Evolutionary conservation across 1,140 invertebrate species (phyloP), one percentile per base, ranked within the genome.

Genomic region (Tetragonula clypearis): DNA sequence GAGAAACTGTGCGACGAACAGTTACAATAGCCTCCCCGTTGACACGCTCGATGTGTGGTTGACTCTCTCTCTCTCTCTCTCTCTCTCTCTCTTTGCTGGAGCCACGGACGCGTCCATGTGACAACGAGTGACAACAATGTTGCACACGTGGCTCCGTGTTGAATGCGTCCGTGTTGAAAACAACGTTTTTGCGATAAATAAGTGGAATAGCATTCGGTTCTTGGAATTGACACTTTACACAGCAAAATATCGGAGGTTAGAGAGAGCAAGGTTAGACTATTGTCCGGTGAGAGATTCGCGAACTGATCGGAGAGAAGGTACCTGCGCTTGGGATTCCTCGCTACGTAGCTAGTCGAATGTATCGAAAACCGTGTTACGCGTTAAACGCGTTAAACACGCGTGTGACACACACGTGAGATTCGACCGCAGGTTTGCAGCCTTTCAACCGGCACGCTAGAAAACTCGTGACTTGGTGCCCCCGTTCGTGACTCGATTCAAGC

Each of bases 391-490:
- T 35, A 35, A 35, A n/a, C 15, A 41, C 35, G 21, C 19, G 21
- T 35, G 30, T 26, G 78, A 71, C 66, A 71, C 53, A 58, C 53
- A 58, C 71, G 60, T 19, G 3, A 35, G 66, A 12, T 41, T 69
- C 30, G 15, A 55, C 41, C 5, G 17, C 15, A 77, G 23, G 2
- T 53, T 62, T 21, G 21, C 26, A 15, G 19, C 62, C 21, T 17
- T n/a, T 58, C 19, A 19, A 12, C 66, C 26, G 55, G 12, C 17
- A 35, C 6, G 26, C 23, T 49, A 0, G 0, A 11, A 23, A 53
- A 81, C 69, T 62, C 69, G 68, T 14, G 68, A 72, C 79, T 58
- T 5, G 6, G 21, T 62, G 79, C n/a, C 79, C 79, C n/a, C 69
- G 35, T 81, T 81, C 69, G 69, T 49, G 41, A 73, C 79, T 58